Evolutionary conservation across 2,797 vertebrate species (phyloP), one percentile per base, ranked within the genome.

Genomic region (Chloroceryle amazona): DNA sequence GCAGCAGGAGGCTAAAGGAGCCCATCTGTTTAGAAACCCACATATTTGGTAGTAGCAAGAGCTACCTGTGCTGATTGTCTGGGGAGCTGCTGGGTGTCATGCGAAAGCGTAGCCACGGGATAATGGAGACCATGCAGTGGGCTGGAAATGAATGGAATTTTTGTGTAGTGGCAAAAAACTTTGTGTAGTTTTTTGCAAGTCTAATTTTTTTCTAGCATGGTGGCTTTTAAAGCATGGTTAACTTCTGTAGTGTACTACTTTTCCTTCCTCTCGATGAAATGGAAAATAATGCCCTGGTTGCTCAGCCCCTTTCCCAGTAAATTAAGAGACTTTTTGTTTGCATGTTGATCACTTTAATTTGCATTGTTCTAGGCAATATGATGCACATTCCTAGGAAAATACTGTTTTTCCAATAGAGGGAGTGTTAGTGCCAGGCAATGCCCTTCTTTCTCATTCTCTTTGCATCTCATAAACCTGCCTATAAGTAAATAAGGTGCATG

Each of bases 331-430:
- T 0, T 1, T 51, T 75, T 55, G 3, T 79, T 81, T 81, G 35
- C 3, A 2, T 0, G 3, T 29, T 19, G 13, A 57, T 86, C 29
- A 29, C 58, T 94, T 91, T 46, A 79, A 72, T 81, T 91, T 86
- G 47, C 25, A 28, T 91, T 86, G 28, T 95, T 86, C 52, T 93
- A 49, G 61, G 66, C 23, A 79, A 94, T 66, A 70, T 37, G 79
- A 70, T 76, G 18, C 14, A 84, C 47, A 73, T 90, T 94, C 90
- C 26, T 89, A 63, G 72, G 87, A 94, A 96, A 94, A 72, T 95
- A 74, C 68, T 86, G 63, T 93, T 95, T 96, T 97, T 96, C 96
- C 96, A 94, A 96, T 86, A 97, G 94, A 97, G 96, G 96, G 95
- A 97, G 95, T 71, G 52, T 95, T 94, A 89, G 96, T 96, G 95